These are phyloP conservation scores for Adelosebastes latens DNA, from an alignment of 2,797 vertebrate species.

Conservation along the genomic window DNA sequence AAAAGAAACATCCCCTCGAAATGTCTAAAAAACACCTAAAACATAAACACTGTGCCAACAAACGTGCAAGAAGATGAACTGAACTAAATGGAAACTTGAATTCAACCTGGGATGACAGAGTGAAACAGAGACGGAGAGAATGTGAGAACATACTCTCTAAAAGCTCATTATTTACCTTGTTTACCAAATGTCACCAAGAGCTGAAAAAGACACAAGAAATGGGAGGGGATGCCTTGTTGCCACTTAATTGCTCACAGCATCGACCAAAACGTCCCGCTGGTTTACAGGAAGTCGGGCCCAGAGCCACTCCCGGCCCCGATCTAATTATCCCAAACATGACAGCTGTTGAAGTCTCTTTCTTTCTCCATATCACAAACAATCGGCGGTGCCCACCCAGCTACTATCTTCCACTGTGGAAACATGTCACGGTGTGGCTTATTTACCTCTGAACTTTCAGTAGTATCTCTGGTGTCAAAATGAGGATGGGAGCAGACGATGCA, in stretches of 20 bases:
- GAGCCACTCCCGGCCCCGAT: not conserved
- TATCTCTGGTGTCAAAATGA: not conserved
- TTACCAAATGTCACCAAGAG: slow-evolving; percentile 36
- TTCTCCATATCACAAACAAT: slow-evolving; percentile 9
- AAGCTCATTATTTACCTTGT: slow-evolving; percentile 34
- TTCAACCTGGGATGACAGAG: not conserved
- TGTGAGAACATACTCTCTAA: not conserved
- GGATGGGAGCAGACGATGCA: not conserved
- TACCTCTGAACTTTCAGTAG: not conserved
- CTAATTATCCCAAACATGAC: slow-evolving; percentile 59
- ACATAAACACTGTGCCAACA: not conserved
- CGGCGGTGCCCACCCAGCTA: not conserved
- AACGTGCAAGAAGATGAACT: not conserved
- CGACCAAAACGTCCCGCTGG: slow-evolving; percentile 7
- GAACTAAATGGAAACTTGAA: not conserved
- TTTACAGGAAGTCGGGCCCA: slow-evolving; percentile 12
- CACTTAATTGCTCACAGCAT: slow-evolving; percentile 50
- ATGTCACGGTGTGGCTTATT: slow-evolving; percentile 13
- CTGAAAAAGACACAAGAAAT: not conserved
- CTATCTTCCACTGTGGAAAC: not conserved
- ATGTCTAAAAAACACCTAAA: not conserved
- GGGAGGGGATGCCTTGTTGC: not conserved
- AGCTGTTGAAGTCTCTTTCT: slow-evolving; percentile 31
- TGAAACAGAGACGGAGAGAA: not conserved
- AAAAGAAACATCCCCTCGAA: not conserved